phyloP scores from a whole-genome alignment of 2,888 invertebrate genomes.

The Hypercompe scribonia region DNA sequence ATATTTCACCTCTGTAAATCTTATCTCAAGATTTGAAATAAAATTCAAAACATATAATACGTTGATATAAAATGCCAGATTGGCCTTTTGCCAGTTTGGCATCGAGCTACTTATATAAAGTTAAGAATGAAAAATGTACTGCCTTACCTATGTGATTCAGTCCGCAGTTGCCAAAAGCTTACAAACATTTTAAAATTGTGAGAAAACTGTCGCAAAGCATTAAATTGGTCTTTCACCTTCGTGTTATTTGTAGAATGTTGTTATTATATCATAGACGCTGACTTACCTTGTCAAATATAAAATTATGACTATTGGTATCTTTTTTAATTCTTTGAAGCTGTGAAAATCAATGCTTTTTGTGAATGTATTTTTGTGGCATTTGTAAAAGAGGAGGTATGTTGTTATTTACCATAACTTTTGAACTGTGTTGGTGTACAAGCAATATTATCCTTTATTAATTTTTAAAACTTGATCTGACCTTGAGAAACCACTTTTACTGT shows the following conservation, averaged over 20 bases:
- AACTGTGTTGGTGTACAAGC: no score
- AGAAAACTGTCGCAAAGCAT: background rate
- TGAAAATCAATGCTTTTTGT: background rate
- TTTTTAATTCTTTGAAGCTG: background rate
- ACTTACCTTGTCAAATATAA: background rate
- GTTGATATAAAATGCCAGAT: background rate
- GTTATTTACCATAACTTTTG: no score
- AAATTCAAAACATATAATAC: background rate
- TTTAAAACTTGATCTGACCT: no score
- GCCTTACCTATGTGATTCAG: constrained; percentile 16
- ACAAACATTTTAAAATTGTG: background rate
- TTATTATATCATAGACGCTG: background rate
- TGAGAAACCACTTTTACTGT: no score
- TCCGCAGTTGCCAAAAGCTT: background rate
- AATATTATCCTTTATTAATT: no score
- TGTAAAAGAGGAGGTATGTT: no score
- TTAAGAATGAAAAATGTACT: constrained; percentile 31
- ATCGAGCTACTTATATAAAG: constrained; percentile 24
- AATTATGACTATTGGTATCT: background rate
- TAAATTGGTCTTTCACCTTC: background rate
- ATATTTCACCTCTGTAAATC: background rate
- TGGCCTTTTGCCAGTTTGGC: constrained; percentile 1
- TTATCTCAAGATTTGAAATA: background rate
- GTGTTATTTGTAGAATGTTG: background rate
- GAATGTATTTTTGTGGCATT: no score